These are phyloP conservation scores for Eilema griseolum DNA, from an alignment of 2,888 invertebrate species.

Conservation along the genomic window DNA sequence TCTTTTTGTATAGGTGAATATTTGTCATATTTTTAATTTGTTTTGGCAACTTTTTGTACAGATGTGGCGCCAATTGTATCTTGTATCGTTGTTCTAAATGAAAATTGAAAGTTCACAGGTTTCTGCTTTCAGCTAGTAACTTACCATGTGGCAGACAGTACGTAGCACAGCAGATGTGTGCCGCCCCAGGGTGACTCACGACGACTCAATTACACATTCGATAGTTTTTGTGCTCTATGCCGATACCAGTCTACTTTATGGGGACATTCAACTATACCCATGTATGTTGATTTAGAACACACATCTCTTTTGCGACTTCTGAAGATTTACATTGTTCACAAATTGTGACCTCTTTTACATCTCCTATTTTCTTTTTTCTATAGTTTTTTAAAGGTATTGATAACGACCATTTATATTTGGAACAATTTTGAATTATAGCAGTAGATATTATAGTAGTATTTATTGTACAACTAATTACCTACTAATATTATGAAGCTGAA, in stretches of 20 bases:
- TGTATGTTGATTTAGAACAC: constrained; percentile 15
- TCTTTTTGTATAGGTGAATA: too few relatives aligned
- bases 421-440: not conserved
- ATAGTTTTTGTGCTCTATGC: constrained; percentile 76
- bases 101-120: not conserved
- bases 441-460: constrained; percentile 29
- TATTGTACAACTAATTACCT: constrained; percentile 3
- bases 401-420: not conserved
- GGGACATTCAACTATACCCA: constrained; percentile 56
- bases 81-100: not conserved
- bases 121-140: constrained; percentile 43
- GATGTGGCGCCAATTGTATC: too few relatives aligned
- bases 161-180: constrained; percentile 79
- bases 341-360: not conserved
- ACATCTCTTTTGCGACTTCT: not conserved
- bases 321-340: not conserved
- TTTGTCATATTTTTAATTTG: too few relatives aligned
- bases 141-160: constrained; percentile 57
- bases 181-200: constrained; percentile 76
- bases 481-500: too few relatives aligned
- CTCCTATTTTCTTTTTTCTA: not conserved
- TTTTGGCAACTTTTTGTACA: too few relatives aligned
- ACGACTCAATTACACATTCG: constrained; percentile 86
- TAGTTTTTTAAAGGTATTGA: not conserved
- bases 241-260: constrained; percentile 52